Evolutionary conservation across 2,113 vertebrate genomes (phyloP).

Genomic region (Garra rufa): DNA sequence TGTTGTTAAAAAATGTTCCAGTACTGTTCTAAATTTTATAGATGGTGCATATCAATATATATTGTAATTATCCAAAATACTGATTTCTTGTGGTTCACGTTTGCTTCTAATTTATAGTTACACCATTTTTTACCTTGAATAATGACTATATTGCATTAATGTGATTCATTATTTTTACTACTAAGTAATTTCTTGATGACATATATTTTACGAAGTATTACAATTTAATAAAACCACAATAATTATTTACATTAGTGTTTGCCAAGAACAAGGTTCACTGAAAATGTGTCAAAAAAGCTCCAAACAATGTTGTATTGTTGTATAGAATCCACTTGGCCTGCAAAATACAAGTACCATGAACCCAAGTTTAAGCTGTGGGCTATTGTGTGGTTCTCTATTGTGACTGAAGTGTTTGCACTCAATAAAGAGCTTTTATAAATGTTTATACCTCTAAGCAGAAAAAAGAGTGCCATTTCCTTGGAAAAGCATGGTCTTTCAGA

Average conservation of each 20-base stretch:
- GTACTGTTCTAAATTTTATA: too few relatives aligned
- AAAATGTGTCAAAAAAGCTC: background rate
- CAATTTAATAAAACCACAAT: background rate
- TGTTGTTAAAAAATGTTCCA: too few relatives aligned
- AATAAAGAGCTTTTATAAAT: slow-evolving; percentile 38
- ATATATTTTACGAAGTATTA: slow-evolving; percentile 2
- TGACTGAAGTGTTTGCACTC: slow-evolving; percentile 37
- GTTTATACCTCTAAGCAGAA: slow-evolving; percentile 17
- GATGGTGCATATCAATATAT: too few relatives aligned
- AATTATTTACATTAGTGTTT: background rate
- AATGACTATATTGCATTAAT: slow-evolving; percentile 31
- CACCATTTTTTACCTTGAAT: too few relatives aligned
- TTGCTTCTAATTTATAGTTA: too few relatives aligned
- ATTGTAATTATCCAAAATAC: too few relatives aligned
- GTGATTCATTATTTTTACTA: slow-evolving; percentile 40
- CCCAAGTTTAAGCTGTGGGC: background rate
- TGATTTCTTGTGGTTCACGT: too few relatives aligned
- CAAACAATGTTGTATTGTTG: background rate
- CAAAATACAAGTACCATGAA: slow-evolving; percentile 4
- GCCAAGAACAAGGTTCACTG: background rate
- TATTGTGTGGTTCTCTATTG: slow-evolving; percentile 30
- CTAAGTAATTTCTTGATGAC: slow-evolving; percentile 21
- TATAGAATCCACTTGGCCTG: background rate
- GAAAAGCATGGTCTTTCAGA: background rate
- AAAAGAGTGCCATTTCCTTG: background rate